Evolutionary conservation across 1,140 invertebrate genomes (phyloP).

Genomic region (Bombus picipes): DNA sequence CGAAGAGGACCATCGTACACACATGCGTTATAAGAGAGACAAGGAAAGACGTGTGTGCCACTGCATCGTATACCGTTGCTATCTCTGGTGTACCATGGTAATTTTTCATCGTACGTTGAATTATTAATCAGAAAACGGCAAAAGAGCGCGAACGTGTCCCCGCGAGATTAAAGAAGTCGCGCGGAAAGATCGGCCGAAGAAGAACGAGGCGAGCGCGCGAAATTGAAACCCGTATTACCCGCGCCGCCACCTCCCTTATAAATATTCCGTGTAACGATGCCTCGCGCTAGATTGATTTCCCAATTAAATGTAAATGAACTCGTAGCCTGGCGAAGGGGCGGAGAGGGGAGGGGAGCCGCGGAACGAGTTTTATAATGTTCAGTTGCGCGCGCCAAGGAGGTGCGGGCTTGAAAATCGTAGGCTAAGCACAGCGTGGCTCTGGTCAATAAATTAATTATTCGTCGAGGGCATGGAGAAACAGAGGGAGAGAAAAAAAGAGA

Average conservation of each 20-base stretch:
- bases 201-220: constrained; percentile 23
- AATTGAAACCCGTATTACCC: constrained; percentile 63
- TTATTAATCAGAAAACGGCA: constrained; percentile 57
- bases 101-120: constrained; percentile 53
- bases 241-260: constrained; percentile 59
- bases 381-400: constrained; percentile 24
- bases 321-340: background rate
- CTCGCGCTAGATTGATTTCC: constrained; percentile 66
- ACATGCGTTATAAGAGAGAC: background rate
- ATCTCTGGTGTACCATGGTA: constrained; percentile 13
- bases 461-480: background rate
- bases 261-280: constrained; percentile 70
- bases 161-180: constrained; percentile 46
- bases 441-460: constrained; percentile 69
- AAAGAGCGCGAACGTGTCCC: constrained; percentile 33
- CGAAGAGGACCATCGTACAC: background rate
- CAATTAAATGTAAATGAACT: constrained; percentile 71
- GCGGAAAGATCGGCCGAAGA: constrained; percentile 53
- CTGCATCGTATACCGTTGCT: background rate
- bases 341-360: background rate
- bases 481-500: background rate
- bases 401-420: constrained; percentile 39
- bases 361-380: constrained; percentile 60
- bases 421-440: constrained; percentile 38
- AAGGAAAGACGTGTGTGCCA: background rate